Evolutionary conservation across 2,797 vertebrate genomes (phyloP).

Genomic region (Sebastolobus altivelis): DNA sequence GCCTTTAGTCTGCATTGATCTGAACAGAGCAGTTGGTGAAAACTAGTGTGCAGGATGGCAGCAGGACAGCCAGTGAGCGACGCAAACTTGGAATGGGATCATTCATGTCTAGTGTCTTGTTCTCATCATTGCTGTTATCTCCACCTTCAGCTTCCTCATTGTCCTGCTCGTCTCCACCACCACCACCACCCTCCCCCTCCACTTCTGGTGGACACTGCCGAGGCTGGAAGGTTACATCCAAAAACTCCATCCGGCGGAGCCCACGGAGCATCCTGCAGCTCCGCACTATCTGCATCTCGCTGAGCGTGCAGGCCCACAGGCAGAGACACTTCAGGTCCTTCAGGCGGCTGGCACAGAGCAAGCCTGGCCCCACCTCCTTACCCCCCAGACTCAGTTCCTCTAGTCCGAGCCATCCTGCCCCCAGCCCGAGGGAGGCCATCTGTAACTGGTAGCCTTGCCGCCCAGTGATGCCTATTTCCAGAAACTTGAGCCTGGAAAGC

Average conservation of each 20-base stretch:
- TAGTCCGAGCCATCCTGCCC: conserved; percentile 84
- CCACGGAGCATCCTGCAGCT: conserved; percentile 82
- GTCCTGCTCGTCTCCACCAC: conserved; percentile 60
- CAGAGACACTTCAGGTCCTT: conserved; percentile 82
- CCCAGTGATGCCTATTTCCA: conserved; percentile 83
- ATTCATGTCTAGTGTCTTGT: conserved; percentile 60
- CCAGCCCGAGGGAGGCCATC: conserved; percentile 85
- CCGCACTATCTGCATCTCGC: conserved; percentile 81
- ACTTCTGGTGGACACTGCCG: conserved; percentile 66
- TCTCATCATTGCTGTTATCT: conserved; percentile 60
- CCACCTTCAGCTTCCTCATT: conserved; percentile 52
- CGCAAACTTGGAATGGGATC: conserved; percentile 81
- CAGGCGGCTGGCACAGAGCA: conserved; percentile 83
- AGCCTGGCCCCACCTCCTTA: conserved; percentile 83
- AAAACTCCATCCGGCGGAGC: conserved; percentile 81
- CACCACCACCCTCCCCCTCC: conserved; percentile 66
- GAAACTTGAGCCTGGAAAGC: conserved; percentile 79
- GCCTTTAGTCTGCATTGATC: conserved; percentile 70
- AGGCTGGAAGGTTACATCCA: conserved; percentile 82
- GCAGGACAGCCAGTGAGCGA: conserved; percentile 75
- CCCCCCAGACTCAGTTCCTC: conserved; percentile 85
- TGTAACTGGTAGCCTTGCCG: conserved; percentile 82
- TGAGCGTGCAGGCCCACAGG: conserved; percentile 82
- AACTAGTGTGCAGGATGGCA: conserved; percentile 81
- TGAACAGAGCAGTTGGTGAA: conserved; percentile 84